Conservation (phyloP, 1,140 invertebrate species). For the Drosophila mayri region DNA sequence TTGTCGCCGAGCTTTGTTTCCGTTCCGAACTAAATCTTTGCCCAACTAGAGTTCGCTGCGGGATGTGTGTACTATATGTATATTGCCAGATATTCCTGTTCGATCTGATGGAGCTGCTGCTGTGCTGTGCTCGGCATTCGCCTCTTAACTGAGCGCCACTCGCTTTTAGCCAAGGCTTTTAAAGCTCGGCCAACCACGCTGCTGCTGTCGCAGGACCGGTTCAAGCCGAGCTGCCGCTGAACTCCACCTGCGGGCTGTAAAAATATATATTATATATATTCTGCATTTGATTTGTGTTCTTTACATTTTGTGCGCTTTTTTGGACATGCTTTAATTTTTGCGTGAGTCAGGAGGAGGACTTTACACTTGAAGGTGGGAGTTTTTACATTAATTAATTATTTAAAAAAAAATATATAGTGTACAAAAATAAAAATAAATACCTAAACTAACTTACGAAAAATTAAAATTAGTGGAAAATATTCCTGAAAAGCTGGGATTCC, state of each 20-base stretch:
- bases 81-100: not conserved
- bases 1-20: slow-evolving; percentile 52
- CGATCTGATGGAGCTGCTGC: slow-evolving; percentile 34
- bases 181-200: slow-evolving; percentile 54
- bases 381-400: not conserved
- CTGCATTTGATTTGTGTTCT: slow-evolving; percentile 36
- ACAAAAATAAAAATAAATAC: too few species aligned
- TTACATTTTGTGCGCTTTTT: slow-evolving; percentile 25
- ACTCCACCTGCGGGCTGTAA: slow-evolving; percentile 17
- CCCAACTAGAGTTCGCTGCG: slow-evolving; percentile 15
- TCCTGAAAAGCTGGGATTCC: not conserved
- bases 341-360: slow-evolving; percentile 8
- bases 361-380: not conserved
- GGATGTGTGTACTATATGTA: slow-evolving; percentile 2
- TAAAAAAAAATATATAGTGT: too few species aligned
- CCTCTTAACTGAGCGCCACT: slow-evolving; percentile 70
- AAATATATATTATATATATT: slow-evolving; percentile 19
- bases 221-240: slow-evolving; percentile 38
- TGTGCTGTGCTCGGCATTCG: slow-evolving; percentile 46
- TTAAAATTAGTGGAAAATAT: not conserved
- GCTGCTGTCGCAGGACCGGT: slow-evolving; percentile 65
- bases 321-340: slow-evolving; percentile 10
- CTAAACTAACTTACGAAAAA: not conserved
- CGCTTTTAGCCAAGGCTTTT: slow-evolving; percentile 56
- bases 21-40: slow-evolving; percentile 52